These are phyloP conservation scores for Pseudorhiza aurosa DNA, from an alignment of 30 jellyfish, hydroid and myxozoan species.

Conservation along the genomic window DNA sequence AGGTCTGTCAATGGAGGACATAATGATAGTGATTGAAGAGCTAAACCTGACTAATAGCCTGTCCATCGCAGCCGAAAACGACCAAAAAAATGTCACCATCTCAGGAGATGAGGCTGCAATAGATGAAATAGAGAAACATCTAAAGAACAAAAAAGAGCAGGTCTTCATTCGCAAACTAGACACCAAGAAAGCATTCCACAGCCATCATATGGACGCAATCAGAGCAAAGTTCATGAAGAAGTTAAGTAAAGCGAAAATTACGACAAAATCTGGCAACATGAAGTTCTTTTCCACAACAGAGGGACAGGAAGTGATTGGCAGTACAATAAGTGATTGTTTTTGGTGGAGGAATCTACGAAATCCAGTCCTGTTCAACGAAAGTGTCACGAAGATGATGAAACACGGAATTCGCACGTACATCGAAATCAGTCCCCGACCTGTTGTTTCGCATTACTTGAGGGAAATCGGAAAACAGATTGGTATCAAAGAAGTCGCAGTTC, in stretches of 20 bases:
- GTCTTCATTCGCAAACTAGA: constrained; percentile 18
- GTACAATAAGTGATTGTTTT: constrained; percentile 1
- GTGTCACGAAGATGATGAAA: constrained; percentile 22
- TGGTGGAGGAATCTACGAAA: constrained; percentile 65
- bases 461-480: constrained; percentile 30
- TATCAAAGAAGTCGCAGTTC: constrained; percentile 18
- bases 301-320: constrained; percentile 25
- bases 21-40: not conserved
- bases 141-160: not conserved
- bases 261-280: constrained; percentile 14
- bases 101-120: constrained; percentile 62
- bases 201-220: constrained; percentile 65
- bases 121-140: constrained; percentile 7
- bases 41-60: not conserved
- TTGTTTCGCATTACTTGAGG: constrained; percentile 17
- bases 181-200: constrained; percentile 60
- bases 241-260: constrained; percentile 5
- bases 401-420: not conserved
- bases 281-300: constrained; percentile 31
- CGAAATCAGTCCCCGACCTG: constrained; percentile 66
- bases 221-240: constrained; percentile 13
- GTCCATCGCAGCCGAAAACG: constrained; percentile 59
- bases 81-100: constrained; percentile 37
- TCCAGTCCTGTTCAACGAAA: constrained; percentile 22
- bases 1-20: constrained; percentile 30